phyloP scores from a whole-genome alignment of 2,797 vertebrate genomes.

The Hafferia zeledoni region DNA sequence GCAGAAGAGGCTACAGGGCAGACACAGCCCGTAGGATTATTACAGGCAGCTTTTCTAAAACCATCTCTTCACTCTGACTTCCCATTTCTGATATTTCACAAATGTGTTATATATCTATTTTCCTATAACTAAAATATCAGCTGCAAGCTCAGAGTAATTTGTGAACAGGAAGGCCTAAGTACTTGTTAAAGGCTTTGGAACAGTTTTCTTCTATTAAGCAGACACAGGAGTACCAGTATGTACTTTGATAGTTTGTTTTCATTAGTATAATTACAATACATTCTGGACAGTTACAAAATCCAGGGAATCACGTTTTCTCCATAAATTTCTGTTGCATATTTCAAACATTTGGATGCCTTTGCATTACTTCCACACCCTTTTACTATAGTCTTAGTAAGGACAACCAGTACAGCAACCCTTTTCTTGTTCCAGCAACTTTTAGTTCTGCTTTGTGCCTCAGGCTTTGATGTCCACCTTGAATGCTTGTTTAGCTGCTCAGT shows the following conservation, averaged over 20 bases:
- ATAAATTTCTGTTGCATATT: constrained; percentile 7
- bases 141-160: not conserved
- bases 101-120: not conserved
- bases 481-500: not conserved
- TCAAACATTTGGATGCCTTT: not conserved
- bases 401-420: not conserved
- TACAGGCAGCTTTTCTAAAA: not conserved
- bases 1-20: not conserved
- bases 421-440: not conserved
- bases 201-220: constrained; percentile 25
- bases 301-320: not conserved
- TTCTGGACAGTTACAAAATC: constrained; percentile 59
- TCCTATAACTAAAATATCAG: not conserved
- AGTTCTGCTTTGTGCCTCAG: not conserved
- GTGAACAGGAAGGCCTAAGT: not conserved
- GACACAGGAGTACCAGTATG: constrained; percentile 8
- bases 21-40: not conserved
- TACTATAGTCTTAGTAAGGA: not conserved
- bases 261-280: constrained; percentile 49
- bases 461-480: not conserved
- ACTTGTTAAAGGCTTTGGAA: not conserved
- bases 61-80: not conserved
- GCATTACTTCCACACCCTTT: not conserved
- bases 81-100: not conserved
- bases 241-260: constrained; percentile 37